Evolutionary conservation across 2,113 vertebrate species (phyloP).

Genomic region (Pundamilia nyererei): DNA sequence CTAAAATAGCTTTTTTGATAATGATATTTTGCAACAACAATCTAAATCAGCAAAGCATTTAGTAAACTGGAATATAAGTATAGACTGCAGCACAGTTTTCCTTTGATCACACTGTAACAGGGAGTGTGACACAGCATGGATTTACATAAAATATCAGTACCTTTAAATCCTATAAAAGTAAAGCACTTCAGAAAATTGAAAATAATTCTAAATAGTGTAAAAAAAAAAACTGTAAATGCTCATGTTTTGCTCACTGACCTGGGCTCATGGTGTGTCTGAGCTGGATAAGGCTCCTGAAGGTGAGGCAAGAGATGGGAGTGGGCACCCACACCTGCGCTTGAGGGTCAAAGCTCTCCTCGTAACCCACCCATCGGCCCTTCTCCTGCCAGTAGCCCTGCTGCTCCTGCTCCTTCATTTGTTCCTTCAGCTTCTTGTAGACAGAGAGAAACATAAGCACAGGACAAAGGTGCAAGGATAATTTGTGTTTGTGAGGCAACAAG

Average conservation of each 20-base stretch:
- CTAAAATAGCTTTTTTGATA: neutral
- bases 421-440: conserved; percentile 70
- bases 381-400: conserved; percentile 81
- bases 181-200: neutral
- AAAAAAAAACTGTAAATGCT: neutral
- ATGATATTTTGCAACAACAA: neutral
- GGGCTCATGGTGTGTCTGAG: conserved; percentile 73
- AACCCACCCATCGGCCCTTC: conserved; percentile 77
- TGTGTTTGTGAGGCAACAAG: neutral
- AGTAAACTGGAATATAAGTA: neutral
- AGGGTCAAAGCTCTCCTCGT: conserved; percentile 80
- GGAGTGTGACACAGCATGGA: neutral
- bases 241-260: conserved; percentile 62
- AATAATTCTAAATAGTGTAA: neutral
- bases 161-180: neutral
- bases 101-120: neutral
- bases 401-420: conserved; percentile 77
- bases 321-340: conserved; percentile 74
- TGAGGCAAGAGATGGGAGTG: conserved; percentile 83
- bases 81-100: neutral
- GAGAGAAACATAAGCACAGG: neutral
- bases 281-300: conserved; percentile 86
- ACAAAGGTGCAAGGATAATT: neutral
- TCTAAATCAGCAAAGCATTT: neutral
- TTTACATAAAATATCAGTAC: neutral